phyloP scores from a whole-genome alignment of 2,888 invertebrate species.

The Pandemis heparana region DNA sequence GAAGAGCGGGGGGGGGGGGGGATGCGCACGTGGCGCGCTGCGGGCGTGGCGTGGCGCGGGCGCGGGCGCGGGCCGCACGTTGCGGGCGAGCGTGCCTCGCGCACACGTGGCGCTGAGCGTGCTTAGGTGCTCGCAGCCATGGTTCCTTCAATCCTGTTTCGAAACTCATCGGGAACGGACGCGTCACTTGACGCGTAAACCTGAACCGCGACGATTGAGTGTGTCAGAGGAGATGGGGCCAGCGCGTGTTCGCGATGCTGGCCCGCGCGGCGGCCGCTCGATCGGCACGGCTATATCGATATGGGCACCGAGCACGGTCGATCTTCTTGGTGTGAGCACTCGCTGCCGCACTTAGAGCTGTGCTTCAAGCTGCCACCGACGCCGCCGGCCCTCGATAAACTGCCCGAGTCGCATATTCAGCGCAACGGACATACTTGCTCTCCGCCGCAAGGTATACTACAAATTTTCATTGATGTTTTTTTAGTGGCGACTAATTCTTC shows the following conservation, averaged over 20 bases:
- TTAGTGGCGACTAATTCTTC: neutral
- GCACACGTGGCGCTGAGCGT: conserved; percentile 63
- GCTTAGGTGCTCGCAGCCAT: conserved; percentile 58
- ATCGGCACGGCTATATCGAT: conserved; percentile 85
- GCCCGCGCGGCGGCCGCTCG: conserved; percentile 64
- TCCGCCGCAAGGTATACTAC: conserved; percentile 40
- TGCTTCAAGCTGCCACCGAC: conserved; percentile 54
- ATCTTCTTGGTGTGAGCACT: conserved; percentile 50
- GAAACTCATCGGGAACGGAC: conserved; percentile 73
- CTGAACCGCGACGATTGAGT: conserved; percentile 63
- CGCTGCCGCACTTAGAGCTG: conserved; percentile 45
- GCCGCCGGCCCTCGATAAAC: conserved; percentile 30
- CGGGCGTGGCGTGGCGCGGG: conserved; percentile 41
- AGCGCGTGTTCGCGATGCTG: conserved; percentile 64
- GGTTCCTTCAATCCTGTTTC: conserved; percentile 75
- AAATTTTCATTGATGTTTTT: neutral
- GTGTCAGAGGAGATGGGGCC: conserved; percentile 62
- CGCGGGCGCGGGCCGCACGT: conserved; percentile 56
- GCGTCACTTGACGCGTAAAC: conserved; percentile 58
- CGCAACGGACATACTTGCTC: conserved; percentile 40
- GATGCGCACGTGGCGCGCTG: conserved; percentile 39
- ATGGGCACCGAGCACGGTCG: conserved; percentile 71
- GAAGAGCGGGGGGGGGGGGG: neutral
- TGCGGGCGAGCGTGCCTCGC: conserved; percentile 61
- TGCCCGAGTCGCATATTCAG: conserved; percentile 33